phyloP scores from a whole-genome alignment of 2,888 invertebrate genomes.

The Ramazzottius varieornatus region DNA sequence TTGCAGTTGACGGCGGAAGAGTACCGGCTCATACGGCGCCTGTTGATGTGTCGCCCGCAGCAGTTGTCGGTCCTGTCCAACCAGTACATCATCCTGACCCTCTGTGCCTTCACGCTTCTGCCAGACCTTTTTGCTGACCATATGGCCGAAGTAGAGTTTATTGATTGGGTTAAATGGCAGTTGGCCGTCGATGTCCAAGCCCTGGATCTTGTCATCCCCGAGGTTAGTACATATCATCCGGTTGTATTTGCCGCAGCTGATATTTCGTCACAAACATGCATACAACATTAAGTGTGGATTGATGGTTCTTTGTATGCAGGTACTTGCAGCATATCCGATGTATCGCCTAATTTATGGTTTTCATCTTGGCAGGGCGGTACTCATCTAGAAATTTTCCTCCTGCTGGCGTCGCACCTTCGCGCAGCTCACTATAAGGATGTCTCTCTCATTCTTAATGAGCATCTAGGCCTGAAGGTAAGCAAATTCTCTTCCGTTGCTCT shows the following conservation, averaged over 20 bases:
- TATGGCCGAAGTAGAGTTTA: background rate
- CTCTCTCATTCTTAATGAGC: background rate
- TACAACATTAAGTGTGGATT: too few species aligned
- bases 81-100: background rate
- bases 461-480: background rate
- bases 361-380: too few species aligned
- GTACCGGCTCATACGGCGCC: background rate
- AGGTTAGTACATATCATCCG: too few species aligned
- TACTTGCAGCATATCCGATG: too few species aligned
- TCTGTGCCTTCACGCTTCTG: background rate
- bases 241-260: too few species aligned
- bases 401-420: background rate
- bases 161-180: background rate
- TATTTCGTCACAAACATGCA: background rate
- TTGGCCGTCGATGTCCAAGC: background rate
- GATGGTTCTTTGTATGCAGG: too few species aligned
- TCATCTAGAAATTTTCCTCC: background rate
- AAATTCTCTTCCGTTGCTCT: background rate
- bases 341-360: too few species aligned
- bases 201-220: background rate
- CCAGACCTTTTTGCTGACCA: background rate
- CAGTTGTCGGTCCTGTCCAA: background rate
- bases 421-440: background rate
- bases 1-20: background rate
- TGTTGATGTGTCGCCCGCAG: background rate